Base-by-base conservation (phyloP, 2,797 vertebrate genomes). In the Notamacropus eugenii region DNA sequence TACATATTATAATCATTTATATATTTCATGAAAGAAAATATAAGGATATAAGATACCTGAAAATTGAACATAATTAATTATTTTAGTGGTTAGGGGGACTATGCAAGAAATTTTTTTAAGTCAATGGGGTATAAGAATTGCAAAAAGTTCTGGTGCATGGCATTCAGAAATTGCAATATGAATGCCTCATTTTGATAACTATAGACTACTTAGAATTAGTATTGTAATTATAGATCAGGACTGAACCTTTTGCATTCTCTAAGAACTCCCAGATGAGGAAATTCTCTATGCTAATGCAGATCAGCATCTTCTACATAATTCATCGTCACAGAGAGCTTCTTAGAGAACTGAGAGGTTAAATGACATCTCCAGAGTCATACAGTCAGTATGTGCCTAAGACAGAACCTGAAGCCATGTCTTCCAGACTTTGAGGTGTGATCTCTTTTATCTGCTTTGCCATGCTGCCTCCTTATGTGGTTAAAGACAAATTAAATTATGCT, bases 91-190 rank as follows among this genome's bases (percentile, higher is more conserved):
- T 94, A 59, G 55, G 91, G 31, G 93, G 67, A 40, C 40, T 14
- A 90, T 22, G 11, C 46, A 29, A 96, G 3, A 13, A 13, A 52
- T 28, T 59, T 2, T 55, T 95, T 90, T 54, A 93, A 95, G 40
- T 74, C 5, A 34, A 0, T n/a, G 29, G 34, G 13, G 52, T 91
- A 50, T 59, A 94, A 93, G 5, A 92, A 6, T 34, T 0, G 50
- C 74, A 58, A 62, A 82, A 82, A 4, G 2, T 46, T 97, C 93
- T 52, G 52, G 16, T 95, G n/a, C 91, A 24, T 93, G 92, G 56
- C 50, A 59, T 92, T 91, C 93, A 90, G 50, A 90, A 59, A 13
- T 92, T 28, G 24, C 52, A n/a, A n/a, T 31, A 13, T 90, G 90
- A 95, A 62, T 54, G 46, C 1, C 74, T 82, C 9, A 82, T 46